These are phyloP conservation scores for Carposina sasakii DNA, from an alignment of 1,140 invertebrate genomes.

Conservation along the genomic window DNA sequence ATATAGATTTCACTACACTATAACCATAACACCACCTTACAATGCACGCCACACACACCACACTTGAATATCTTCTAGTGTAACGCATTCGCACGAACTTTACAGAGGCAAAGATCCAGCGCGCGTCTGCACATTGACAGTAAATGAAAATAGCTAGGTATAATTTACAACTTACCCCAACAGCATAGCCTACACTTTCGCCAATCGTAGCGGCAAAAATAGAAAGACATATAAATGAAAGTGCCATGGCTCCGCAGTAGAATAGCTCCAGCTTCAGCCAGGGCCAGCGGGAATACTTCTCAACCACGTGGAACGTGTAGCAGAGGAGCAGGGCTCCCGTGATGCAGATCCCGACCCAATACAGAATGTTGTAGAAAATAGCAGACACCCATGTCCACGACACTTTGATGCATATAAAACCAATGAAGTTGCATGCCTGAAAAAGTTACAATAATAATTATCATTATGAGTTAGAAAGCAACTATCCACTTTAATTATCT, in stretches of 20 bases:
- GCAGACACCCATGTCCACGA: conserved; percentile 74
- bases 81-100: too few relatives aligned
- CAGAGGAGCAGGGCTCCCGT: conserved; percentile 83
- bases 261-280: conserved; percentile 89
- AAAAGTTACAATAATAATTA: too few relatives aligned
- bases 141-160: too few relatives aligned
- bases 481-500: too few relatives aligned
- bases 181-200: conserved; percentile 55
- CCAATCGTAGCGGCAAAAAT: conserved; percentile 54
- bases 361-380: conserved; percentile 82
- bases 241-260: conserved; percentile 78
- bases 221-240: conserved; percentile 74
- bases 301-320: conserved; percentile 89
- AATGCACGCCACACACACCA: too few relatives aligned
- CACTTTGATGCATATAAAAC: conserved; percentile 87
- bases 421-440: conserved; percentile 83
- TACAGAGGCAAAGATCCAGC: too few relatives aligned
- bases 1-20: too few relatives aligned
- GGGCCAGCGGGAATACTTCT: conserved; percentile 86
- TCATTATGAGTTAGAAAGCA: too few relatives aligned
- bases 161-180: conserved; percentile 41
- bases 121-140: too few relatives aligned
- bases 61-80: too few relatives aligned
- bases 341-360: conserved; percentile 87
- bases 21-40: too few relatives aligned